Evolutionary conservation across 2,888 invertebrate species (phyloP), one percentile per base, ranked within the genome.

Genomic region (Rambutsinella grinnellia): DNA sequence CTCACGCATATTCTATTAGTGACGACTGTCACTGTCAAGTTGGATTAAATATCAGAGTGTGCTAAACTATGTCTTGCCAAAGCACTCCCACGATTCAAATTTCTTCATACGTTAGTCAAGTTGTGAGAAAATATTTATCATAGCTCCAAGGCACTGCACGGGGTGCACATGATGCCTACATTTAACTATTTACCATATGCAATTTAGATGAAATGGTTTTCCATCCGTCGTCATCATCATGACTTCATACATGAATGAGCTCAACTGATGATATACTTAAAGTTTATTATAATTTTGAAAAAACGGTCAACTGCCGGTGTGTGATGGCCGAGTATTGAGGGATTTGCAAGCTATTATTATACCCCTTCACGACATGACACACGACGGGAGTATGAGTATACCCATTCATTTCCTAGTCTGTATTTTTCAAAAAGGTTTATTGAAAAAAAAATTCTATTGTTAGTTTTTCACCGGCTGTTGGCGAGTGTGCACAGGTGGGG

Each of bases 351-450:
- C 46, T 44, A 46, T 65, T 44, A 54, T 13, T 54, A 66, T 54
- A 24, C 23, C 23, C 61, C 23, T 51, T 15, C 17, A 17, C 6
- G 56, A 21, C 56, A 23, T 8, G 51, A 28, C 47, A 58, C 47
- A 46, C 17, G 27, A 68, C 51, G 53, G 58, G 51, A 36, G 21
- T 36, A 60, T 49, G 68, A 68, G 51, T 57, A 23, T 5, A 68
- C 27, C 61, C 61, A 69, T 71, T 71, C 71, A 71, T 71, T 71
- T 71, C 71, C 71, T 71, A 71, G 56, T 71, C 57, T 63, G 63
- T 65, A 65, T 65, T 58, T 57, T 71, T 54, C 58, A 61, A 61
- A 47, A 54, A n/a, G n/a, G n/a, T n/a, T n/a, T n/a, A n/a, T n/a
- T n/a, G n/a, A n/a, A n/a, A n/a, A n/a, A 44, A 54, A 69, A 61